Evolutionary conservation across 2,888 invertebrate species (phyloP), one percentile per base, ranked within the genome.

Genomic region (Drosophila borborema): DNA sequence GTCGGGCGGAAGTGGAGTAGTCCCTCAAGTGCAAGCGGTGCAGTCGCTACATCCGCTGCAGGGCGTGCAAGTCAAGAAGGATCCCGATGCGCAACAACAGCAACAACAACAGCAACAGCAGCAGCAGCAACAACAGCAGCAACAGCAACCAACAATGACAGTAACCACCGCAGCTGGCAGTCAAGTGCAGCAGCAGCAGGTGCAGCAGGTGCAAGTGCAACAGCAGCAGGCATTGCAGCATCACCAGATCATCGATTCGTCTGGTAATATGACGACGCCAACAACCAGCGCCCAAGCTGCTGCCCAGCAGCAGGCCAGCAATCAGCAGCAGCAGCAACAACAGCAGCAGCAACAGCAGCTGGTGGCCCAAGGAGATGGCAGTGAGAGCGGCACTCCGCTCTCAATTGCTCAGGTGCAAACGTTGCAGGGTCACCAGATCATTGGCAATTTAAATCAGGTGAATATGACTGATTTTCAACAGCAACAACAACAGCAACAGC

Each of bases 381-480:
- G 93, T 14, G 93, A 93, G 72, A 92, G 93, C 43, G 93, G 93
- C 36, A 90, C 93, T 49, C 92, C 93, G 23, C 69, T 93, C 53
- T 93, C 93, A 2, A 93, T 93, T 74, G 93, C 93, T 36, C 93
- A 93, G 81, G 93, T 93, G 69, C 93, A 93, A 88, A 93, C 93
- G 55, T 77, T 93, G 84, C 93, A 92, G 80, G 93, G 93, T 61
- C 93, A 93, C 87, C 93, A 93, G 83, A 91, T 93, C 64, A 88
- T 93, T 76, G 92, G 93, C 83, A 93, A 93, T 81, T 90, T 93
- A 62, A 93, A 93, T 91, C 93, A 93, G 93, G 93, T 93, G 92
- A 93, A 92, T 93, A 92, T 92, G 86, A 90, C 90, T 89, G 92
- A 92, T 80, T 92, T 90, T 82, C 91, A 92, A 86, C 89, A 91